These are phyloP conservation scores for Itoplectis maculator DNA, from an alignment of 2,888 invertebrate genomes.

Conservation along the genomic window DNA sequence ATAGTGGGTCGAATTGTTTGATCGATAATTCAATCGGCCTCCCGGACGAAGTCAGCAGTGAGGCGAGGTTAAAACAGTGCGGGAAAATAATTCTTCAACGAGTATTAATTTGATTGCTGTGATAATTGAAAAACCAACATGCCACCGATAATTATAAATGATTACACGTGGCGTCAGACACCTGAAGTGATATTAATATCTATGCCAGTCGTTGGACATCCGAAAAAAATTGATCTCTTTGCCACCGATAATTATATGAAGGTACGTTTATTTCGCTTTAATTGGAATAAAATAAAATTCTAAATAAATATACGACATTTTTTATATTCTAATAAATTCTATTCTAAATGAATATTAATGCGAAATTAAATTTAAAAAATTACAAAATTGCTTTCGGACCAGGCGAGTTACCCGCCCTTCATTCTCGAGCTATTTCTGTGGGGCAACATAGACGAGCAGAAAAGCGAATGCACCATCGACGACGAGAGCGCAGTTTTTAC, in stretches of 20 bases:
- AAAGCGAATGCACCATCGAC: constrained; percentile 88
- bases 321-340: too few relatives aligned
- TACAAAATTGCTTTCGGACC: constrained; percentile 13
- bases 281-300: too few relatives aligned
- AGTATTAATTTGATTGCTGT: background rate
- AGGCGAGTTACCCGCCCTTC: constrained; percentile 90
- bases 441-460: constrained; percentile 87
- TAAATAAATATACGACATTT: too few relatives aligned
- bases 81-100: background rate
- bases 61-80: constrained; percentile 1
- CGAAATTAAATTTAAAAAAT: too few relatives aligned
- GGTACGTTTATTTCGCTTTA: constrained; percentile 77
- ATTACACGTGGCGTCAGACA: constrained; percentile 92
- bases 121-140: constrained; percentile 82
- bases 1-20: constrained; percentile 69
- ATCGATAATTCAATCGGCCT: constrained; percentile 72
- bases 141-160: constrained; percentile 90
- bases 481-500: constrained; percentile 88
- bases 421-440: constrained; percentile 91
- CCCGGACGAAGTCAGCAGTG: constrained; percentile 24
- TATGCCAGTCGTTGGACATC: constrained; percentile 88
- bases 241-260: constrained; percentile 90
- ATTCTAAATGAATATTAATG: too few relatives aligned
- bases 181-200: constrained; percentile 87
- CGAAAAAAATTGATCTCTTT: constrained; percentile 89